Evolutionary conservation across 2,797 vertebrate species (phyloP).

Genomic region (Gallinago solitaria): DNA sequence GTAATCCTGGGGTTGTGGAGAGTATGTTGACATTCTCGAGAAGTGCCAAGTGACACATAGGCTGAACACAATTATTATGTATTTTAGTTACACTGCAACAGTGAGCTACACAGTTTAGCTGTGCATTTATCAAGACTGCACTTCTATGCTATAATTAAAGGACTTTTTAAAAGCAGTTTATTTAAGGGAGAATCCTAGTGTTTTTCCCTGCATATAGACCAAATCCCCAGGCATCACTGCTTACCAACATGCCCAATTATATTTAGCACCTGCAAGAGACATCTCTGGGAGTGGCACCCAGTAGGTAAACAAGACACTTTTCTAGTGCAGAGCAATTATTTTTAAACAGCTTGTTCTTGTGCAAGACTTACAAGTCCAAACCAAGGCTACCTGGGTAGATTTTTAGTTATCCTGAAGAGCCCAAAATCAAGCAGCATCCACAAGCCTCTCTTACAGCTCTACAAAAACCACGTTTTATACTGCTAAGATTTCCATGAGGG

Average conservation of each 20-base stretch:
- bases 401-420: not conserved
- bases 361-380: not conserved
- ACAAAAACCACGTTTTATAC: not conserved
- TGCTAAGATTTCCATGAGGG: not conserved
- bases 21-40: not conserved
- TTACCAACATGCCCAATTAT: not conserved
- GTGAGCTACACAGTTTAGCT: not conserved
- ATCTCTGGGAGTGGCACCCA: not conserved
- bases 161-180: not conserved
- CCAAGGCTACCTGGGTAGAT: not conserved
- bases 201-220: not conserved
- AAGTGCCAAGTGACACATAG: not conserved
- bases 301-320: not conserved
- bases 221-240: not conserved
- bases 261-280: not conserved
- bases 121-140: not conserved
- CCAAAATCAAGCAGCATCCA: not conserved
- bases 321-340: not conserved
- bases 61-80: not conserved
- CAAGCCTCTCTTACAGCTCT: not conserved
- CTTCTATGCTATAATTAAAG: not conserved
- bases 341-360: not conserved
- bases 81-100: not conserved
- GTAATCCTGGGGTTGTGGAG: not conserved
- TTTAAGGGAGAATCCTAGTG: not conserved